Evolutionary conservation across 2,888 invertebrate genomes (phyloP).

Genomic region (Petrophora chlorosata): DNA sequence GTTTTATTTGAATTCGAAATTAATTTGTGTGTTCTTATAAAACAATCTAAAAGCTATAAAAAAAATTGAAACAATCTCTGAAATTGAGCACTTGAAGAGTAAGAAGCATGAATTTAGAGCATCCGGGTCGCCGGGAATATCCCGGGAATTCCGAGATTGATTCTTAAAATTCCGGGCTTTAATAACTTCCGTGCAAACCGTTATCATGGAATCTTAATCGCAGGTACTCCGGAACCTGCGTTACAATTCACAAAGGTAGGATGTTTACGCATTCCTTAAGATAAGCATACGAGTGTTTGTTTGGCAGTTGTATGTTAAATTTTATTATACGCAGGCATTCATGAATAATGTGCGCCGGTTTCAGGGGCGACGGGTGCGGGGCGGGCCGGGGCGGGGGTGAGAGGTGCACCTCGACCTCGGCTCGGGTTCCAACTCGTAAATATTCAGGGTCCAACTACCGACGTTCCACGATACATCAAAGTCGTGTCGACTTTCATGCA

Average conservation of each 20-base stretch:
- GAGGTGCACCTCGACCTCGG: conserved; percentile 43
- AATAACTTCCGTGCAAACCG: conserved; percentile 14
- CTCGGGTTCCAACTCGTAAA: conserved; percentile 62
- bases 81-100: conserved; percentile 10
- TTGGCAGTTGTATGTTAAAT: conserved; percentile 52
- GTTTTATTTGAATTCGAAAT: too few relatives aligned
- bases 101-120: conserved; percentile 5
- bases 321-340: conserved; percentile 35
- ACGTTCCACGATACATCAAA: conserved; percentile 69
- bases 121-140: conserved; percentile 4
- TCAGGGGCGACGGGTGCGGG: conserved; percentile 33
- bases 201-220: conserved; percentile 3
- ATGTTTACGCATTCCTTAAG: conserved; percentile 19
- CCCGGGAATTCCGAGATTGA: conserved; percentile 10
- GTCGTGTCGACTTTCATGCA: conserved; percentile 62
- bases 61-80: conserved; percentile 2
- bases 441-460: conserved; percentile 69
- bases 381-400: conserved; percentile 22
- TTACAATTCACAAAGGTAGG: conserved; percentile 4
- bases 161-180: conserved; percentile 18
- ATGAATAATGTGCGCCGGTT: conserved; percentile 68
- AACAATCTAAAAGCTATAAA: too few relatives aligned
- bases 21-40: too few relatives aligned
- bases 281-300: conserved; percentile 33
- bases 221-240: background rate